phyloP scores from a whole-genome alignment of 1,140 invertebrate species.

The Diabrotica undecimpunctata region DNA sequence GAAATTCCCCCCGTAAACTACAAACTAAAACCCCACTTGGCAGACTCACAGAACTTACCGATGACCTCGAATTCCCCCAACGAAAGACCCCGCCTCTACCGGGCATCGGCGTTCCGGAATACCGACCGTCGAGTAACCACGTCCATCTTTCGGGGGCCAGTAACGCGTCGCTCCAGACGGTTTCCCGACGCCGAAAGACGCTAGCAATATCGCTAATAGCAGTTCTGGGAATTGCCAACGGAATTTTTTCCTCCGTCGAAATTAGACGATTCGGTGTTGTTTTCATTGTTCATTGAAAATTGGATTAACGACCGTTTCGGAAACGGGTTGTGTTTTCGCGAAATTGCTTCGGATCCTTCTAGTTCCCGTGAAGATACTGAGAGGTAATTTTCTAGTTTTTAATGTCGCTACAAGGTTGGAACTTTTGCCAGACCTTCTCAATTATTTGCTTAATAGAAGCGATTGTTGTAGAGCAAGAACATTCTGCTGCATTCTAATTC shows the following conservation, averaged over 20 bases:
- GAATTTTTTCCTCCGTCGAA: background rate
- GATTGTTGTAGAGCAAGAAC: too few relatives aligned
- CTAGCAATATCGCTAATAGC: constrained; percentile 4
- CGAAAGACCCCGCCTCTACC: too few relatives aligned
- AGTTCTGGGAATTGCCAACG: constrained; percentile 4
- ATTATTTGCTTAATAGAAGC: too few relatives aligned
- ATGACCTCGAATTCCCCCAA: too few relatives aligned
- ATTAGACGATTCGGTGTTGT: background rate
- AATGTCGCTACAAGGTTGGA: too few relatives aligned
- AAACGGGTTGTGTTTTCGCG: background rate
- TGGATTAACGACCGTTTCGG: background rate
- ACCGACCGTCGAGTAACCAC: background rate
- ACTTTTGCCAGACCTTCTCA: too few relatives aligned
- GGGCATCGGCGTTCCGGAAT: background rate
- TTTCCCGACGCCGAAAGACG: background rate
- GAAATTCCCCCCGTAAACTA: too few relatives aligned
- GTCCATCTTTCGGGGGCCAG: background rate
- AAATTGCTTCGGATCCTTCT: background rate
- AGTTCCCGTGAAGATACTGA: background rate
- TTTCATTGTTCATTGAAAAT: background rate
- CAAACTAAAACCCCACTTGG: too few relatives aligned
- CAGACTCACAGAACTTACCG: too few relatives aligned
- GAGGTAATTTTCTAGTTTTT: background rate
- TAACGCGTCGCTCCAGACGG: background rate
- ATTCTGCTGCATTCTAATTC: too few relatives aligned